These are phyloP conservation scores for Dendroctonus valens DNA, from an alignment of 1,140 invertebrate species.

Conservation along the genomic window DNA sequence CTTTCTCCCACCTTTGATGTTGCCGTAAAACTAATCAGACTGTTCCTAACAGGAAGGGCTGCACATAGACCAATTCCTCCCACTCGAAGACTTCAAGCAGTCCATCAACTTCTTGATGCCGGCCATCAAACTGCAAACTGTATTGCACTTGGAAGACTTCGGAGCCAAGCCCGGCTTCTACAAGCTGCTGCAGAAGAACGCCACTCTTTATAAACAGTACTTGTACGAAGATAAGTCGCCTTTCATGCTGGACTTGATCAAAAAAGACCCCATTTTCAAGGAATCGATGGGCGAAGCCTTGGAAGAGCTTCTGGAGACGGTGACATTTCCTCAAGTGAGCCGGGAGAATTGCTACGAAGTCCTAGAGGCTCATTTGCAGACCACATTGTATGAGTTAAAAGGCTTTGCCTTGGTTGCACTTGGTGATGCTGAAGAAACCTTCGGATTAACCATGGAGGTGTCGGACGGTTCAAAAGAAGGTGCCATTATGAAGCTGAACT, in stretches of 20 bases:
- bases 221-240: slow-evolving; percentile 20
- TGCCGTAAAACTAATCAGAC: too few species aligned
- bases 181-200: slow-evolving; percentile 16
- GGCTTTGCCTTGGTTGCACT: slow-evolving; percentile 2
- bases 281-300: slow-evolving; percentile 12
- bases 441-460: background rate
- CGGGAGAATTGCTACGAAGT: slow-evolving; percentile 26
- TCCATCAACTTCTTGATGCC: slow-evolving; percentile 22
- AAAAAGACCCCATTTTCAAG: slow-evolving; percentile 25
- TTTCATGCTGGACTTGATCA: slow-evolving; percentile 2
- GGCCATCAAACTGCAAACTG: slow-evolving; percentile 9
- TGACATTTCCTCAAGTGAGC: slow-evolving; percentile 2
- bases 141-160: slow-evolving; percentile 16
- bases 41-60: background rate
- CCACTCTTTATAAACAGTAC: background rate
- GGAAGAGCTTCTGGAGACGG: slow-evolving; percentile 15
- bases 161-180: slow-evolving; percentile 24
- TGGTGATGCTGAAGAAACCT: background rate
- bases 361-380: slow-evolving; percentile 12
- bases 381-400: slow-evolving; percentile 21
- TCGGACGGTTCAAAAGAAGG: background rate
- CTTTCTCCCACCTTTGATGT: too few species aligned
- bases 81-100: slow-evolving; percentile 19
- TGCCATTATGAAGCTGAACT: slow-evolving; percentile 1
- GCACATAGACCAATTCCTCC: slow-evolving; percentile 6